These are phyloP conservation scores for Rhagium mordax DNA, from an alignment of 2,888 invertebrate species.

Conservation along the genomic window DNA sequence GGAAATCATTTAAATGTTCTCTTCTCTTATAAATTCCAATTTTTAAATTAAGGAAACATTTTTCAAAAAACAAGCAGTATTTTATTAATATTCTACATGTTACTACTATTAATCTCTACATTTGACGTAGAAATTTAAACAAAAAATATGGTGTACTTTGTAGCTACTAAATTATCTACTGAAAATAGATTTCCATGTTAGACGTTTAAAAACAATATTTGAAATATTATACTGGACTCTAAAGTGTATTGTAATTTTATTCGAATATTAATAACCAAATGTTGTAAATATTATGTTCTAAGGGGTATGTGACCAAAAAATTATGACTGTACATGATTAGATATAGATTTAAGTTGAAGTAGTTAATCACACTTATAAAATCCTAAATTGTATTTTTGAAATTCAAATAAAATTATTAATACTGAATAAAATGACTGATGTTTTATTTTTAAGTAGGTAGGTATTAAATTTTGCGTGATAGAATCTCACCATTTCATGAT, in stretches of 20 bases:
- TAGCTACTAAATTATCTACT: slow-evolving; percentile 11
- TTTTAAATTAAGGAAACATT: neutral
- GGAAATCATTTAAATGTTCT: neutral
- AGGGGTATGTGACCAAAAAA: slow-evolving; percentile 35
- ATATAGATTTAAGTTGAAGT: slow-evolving; percentile 46
- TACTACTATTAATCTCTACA: slow-evolving; percentile 17
- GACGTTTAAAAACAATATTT: slow-evolving; percentile 27
- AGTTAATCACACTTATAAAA: slow-evolving; percentile 39
- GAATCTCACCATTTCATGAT: too few species aligned
- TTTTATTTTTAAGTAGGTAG: too few species aligned
- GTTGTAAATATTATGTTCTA: slow-evolving; percentile 49
- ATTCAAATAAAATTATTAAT: slow-evolving; percentile 60
- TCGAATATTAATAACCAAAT: slow-evolving; percentile 48
- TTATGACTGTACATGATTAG: slow-evolving; percentile 42
- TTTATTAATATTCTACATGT: slow-evolving; percentile 11
- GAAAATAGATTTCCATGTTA: slow-evolving; percentile 34
- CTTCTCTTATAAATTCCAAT: neutral
- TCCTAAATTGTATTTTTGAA: slow-evolving; percentile 55
- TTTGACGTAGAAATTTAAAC: slow-evolving; percentile 31
- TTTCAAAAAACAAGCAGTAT: slow-evolving; percentile 18
- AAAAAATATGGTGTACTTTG: slow-evolving; percentile 16
- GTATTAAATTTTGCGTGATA: too few species aligned
- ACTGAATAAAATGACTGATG: slow-evolving; percentile 27
- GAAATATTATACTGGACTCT: slow-evolving; percentile 47
- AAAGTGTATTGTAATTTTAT: slow-evolving; percentile 58